A percentile compares a stretch with the other conserved stretches of the same genome.
These are phyloP conservation scores for Xenopus laevis DNA, from an alignment of 2,113 vertebrate species.

Conservation along the genomic window DNA sequence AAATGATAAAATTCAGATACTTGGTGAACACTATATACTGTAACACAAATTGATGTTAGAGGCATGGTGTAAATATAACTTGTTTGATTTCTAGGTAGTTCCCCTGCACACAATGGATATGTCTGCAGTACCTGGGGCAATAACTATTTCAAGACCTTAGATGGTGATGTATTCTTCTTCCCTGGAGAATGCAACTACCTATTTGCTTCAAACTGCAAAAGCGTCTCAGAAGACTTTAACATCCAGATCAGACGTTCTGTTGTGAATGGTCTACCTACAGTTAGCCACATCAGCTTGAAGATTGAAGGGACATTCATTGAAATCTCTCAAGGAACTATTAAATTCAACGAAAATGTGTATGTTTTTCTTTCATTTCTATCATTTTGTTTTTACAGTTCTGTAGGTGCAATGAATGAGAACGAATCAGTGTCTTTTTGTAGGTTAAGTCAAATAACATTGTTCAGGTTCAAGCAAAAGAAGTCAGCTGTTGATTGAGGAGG, in stretches of 20 bases:
- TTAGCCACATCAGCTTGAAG: constrained; percentile 65
- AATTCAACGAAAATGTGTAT: constrained; percentile 63
- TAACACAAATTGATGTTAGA: neutral
- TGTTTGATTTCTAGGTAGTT: constrained; percentile 30
- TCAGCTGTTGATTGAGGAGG: too few relatives aligned
- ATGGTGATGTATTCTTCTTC: constrained; percentile 77
- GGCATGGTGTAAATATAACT: neutral
- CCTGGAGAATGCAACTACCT: constrained; percentile 80
- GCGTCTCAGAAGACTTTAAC: constrained; percentile 76
- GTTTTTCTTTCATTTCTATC: constrained; percentile 43
- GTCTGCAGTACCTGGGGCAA: constrained; percentile 89
- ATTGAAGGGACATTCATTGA: constrained; percentile 71
- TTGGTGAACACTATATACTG: neutral
- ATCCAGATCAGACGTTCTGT: constrained; percentile 71
- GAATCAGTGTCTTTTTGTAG: too few relatives aligned
- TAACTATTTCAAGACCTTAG: constrained; percentile 85
- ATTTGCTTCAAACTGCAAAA: constrained; percentile 69
- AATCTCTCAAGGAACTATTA: constrained; percentile 55
- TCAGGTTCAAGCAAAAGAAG: too few relatives aligned
- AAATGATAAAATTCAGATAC: neutral
- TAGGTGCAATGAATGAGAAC: neutral
- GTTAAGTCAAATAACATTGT: too few relatives aligned
- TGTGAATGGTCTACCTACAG: constrained; percentile 47
- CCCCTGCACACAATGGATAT: constrained; percentile 64
- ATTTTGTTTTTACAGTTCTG: neutral